Percentiles rank a stretch among this genome's conserved stretches.
These are phyloP conservation scores for Bradypodion pumilum DNA, from an alignment of 2,797 vertebrate genomes.

Conservation along the genomic window DNA sequence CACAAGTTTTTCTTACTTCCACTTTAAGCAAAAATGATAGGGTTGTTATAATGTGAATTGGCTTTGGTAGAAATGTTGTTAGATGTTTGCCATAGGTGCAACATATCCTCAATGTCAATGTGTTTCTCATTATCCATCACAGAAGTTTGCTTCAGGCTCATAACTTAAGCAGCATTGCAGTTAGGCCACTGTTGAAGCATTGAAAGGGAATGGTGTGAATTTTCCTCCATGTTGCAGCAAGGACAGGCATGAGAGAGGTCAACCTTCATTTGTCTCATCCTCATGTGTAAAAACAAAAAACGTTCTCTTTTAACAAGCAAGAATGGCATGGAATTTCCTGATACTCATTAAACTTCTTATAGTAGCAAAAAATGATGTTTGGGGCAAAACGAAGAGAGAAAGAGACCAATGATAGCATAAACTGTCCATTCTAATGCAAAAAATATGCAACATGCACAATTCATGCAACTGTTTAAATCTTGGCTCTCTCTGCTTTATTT, in stretches of 20 bases:
- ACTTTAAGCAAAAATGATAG: slow-evolving; percentile 28
- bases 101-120: slow-evolving; percentile 1
- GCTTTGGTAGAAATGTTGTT: neutral
- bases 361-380: no score
- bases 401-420: no score
- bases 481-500: no score
- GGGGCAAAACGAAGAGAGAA: no score
- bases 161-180: neutral
- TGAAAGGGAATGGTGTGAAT: neutral
- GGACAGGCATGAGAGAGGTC: neutral
- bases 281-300: no score
- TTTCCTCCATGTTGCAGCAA: neutral
- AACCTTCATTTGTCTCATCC: no score
- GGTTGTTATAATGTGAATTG: neutral
- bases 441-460: no score
- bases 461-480: no score
- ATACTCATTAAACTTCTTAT: no score
- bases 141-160: slow-evolving; percentile 22
- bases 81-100: slow-evolving; percentile 21
- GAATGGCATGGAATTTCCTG: no score
- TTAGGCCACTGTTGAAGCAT: neutral
- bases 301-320: no score
- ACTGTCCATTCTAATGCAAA: no score
- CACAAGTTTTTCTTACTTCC: slow-evolving; percentile 47
- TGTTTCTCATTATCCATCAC: neutral